Evolutionary conservation across 2,888 invertebrate species (phyloP).

Genomic region (Euzophera pinguis): DNA sequence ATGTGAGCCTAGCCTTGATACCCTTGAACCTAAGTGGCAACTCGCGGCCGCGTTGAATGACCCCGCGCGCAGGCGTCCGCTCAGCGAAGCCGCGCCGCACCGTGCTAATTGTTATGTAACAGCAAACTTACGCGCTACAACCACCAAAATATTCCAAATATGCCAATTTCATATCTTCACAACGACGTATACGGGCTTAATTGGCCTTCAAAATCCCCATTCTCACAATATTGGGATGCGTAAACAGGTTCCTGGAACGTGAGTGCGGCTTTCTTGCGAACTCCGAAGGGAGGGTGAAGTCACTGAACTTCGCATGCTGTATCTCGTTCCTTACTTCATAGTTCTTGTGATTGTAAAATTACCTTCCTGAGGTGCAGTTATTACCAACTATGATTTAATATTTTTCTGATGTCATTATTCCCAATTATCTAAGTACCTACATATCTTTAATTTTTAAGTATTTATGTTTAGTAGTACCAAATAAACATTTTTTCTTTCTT

Average conservation of each 20-base stretch:
- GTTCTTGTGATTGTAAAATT: slow-evolving; percentile 71
- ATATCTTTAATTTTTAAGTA: too few species aligned
- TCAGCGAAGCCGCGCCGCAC: slow-evolving; percentile 38
- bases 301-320: slow-evolving; percentile 72
- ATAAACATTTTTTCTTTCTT: too few species aligned
- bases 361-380: slow-evolving; percentile 48
- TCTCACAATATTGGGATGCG: slow-evolving; percentile 60
- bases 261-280: slow-evolving; percentile 69
- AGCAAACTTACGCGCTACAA: slow-evolving; percentile 54
- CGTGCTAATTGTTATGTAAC: slow-evolving; percentile 76
- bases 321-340: slow-evolving; percentile 67
- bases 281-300: slow-evolving; percentile 69
- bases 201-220: slow-evolving; percentile 44
- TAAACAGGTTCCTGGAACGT: slow-evolving; percentile 70
- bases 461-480: too few species aligned
- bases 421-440: too few species aligned
- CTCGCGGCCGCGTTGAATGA: slow-evolving; percentile 81
- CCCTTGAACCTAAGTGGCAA: slow-evolving; percentile 80
- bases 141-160: slow-evolving; percentile 50
- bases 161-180: slow-evolving; percentile 43
- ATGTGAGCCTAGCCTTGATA: slow-evolving; percentile 67
- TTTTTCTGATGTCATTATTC: not conserved
- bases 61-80: slow-evolving; percentile 80
- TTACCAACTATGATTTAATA: slow-evolving; percentile 25
- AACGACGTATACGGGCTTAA: slow-evolving; percentile 38